These are phyloP conservation scores for Thripadectes ignobilis DNA, from an alignment of 2,797 vertebrate genomes.

Conservation along the genomic window DNA sequence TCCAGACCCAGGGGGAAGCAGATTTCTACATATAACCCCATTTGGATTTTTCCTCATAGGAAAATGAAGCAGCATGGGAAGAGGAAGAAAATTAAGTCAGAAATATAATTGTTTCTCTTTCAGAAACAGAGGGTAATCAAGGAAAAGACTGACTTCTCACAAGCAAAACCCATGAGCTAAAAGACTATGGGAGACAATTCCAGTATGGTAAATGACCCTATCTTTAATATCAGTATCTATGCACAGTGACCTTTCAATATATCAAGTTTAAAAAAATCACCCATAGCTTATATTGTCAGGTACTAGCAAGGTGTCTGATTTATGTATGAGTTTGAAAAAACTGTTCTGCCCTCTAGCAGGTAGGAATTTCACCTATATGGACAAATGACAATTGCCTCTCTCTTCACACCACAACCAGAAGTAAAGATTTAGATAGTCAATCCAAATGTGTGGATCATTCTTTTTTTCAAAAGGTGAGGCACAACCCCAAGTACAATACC, in stretches of 20 bases:
- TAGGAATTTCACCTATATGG: background rate
- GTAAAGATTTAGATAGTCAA: background rate
- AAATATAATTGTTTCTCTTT: background rate
- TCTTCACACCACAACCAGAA: background rate
- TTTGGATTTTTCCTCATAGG: background rate
- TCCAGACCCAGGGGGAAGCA: background rate
- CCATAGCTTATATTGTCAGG: background rate
- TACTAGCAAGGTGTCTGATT: background rate
- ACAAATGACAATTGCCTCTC: background rate
- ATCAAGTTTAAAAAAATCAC: background rate
- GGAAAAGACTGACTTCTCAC: background rate
- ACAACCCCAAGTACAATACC: slow-evolving; percentile 73
- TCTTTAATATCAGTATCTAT: background rate
- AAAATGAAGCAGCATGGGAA: background rate
- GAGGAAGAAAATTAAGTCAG: background rate
- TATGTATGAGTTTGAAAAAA: background rate
- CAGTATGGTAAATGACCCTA: background rate
- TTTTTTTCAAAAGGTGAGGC: background rate
- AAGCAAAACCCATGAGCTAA: background rate
- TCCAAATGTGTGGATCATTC: background rate
- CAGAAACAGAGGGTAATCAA: background rate
- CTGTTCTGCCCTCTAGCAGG: background rate
- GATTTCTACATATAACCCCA: background rate
- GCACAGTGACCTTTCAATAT: background rate
- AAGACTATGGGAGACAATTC: background rate